A percentile compares a stretch with the other conserved stretches of the same genome.
phyloP scores from a whole-genome alignment of 2,797 vertebrate genomes.

The Anableps anableps region DNA sequence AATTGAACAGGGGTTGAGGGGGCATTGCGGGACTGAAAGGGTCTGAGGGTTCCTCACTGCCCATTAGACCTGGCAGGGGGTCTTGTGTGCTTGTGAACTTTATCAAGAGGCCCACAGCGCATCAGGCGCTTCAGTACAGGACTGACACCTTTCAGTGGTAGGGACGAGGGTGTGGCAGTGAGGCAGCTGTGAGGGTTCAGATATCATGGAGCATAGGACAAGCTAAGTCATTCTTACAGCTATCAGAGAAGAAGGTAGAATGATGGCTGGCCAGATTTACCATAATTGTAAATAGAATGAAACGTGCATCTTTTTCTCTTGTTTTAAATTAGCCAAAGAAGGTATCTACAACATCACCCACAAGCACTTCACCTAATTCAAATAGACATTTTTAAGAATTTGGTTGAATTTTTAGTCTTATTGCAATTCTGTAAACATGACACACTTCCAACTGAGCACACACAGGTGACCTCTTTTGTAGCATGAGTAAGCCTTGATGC shows the following conservation, averaged over 20 bases:
- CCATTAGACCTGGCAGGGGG: conserved; percentile 81
- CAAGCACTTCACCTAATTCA: not conserved
- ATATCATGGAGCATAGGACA: not conserved
- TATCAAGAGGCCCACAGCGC: conserved; percentile 47
- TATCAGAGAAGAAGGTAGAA: conserved; percentile 5
- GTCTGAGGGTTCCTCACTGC: conserved; percentile 69
- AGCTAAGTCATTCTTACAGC: not conserved
- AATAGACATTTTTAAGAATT: not conserved
- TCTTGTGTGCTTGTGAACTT: conserved; percentile 63
- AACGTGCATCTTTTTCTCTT: not conserved
- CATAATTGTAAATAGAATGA: not conserved
- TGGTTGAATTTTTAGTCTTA: not conserved
- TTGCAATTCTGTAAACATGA: not conserved
- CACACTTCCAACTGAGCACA: not conserved
- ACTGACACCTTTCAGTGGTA: conserved; percentile 62
- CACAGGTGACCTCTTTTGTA: not conserved
- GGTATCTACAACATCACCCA: not conserved
- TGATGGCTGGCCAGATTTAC: not conserved
- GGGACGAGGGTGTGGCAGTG: conserved; percentile 28
- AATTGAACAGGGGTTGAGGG: conserved; percentile 78
- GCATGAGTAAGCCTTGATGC: not conserved
- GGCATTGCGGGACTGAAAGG: conserved; percentile 76
- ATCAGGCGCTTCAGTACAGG: conserved; percentile 27
- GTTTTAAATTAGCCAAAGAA: not conserved
- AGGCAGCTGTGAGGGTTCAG: conserved; percentile 44